A percentile compares a stretch with the other conserved stretches of the same genome.
phyloP scores from a whole-genome alignment of 2,113 vertebrate species.

The Myiozetetes cayanensis region DNA sequence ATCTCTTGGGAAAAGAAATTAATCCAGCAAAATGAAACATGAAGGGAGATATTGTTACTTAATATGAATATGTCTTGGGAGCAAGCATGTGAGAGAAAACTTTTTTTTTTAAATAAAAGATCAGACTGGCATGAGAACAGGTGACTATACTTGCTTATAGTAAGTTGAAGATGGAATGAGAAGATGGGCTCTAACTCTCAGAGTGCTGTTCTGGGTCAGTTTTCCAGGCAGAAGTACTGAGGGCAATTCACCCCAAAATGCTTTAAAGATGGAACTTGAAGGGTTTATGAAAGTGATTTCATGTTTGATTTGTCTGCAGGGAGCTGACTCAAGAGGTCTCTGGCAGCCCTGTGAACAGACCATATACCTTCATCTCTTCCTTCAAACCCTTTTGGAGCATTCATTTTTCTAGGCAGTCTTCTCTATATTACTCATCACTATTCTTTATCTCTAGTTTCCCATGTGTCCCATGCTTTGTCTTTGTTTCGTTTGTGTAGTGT shows the following conservation, averaged over 20 bases:
- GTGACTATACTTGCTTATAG: background rate
- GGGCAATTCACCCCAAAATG: background rate
- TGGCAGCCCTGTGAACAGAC: constrained; percentile 1
- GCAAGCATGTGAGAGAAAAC: background rate
- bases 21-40: constrained; percentile 1
- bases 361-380: constrained; percentile 8
- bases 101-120: background rate
- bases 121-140: background rate
- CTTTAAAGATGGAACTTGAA: constrained; percentile 21
- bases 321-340: constrained; percentile 26
- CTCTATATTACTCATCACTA: background rate
- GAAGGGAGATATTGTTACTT: background rate
- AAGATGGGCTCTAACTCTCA: background rate
- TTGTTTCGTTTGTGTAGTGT: background rate
- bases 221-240: background rate
- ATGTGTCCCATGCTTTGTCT: background rate
- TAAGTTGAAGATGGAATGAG: background rate
- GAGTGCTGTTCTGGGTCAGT: background rate
- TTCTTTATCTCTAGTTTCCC: background rate
- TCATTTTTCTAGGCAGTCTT: background rate
- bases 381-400: background rate
- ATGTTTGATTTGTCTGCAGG: constrained; percentile 14
- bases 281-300: constrained; percentile 13
- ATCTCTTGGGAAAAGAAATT: background rate
- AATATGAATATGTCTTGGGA: background rate